Evolutionary conservation across 2,113 vertebrate genomes (phyloP).

Genomic region (Mormoops blainvillei): DNA sequence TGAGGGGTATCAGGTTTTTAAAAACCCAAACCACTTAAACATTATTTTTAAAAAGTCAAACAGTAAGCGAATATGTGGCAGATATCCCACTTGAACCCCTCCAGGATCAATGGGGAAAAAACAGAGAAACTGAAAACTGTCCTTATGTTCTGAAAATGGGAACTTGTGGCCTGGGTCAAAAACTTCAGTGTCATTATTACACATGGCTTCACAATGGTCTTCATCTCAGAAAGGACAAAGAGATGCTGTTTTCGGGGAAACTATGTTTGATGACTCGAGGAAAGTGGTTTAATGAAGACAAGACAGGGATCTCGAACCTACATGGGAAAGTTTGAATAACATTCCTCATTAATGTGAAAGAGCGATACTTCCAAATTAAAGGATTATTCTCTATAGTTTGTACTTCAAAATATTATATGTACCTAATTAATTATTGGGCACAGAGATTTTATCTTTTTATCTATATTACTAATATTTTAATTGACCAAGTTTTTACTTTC

Average conservation of each 20-base stretch:
- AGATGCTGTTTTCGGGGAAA: background rate
- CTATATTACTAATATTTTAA: background rate
- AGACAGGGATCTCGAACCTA: background rate
- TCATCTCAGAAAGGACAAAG: background rate
- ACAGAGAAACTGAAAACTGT: background rate
- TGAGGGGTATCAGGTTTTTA: background rate
- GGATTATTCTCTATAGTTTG: background rate
- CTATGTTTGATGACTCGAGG: background rate
- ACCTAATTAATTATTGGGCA: background rate
- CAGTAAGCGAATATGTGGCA: background rate
- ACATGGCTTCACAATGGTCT: background rate
- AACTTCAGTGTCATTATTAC: background rate
- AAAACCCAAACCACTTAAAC: background rate
- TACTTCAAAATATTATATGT: background rate
- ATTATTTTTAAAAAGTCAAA: background rate
- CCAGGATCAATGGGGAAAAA: background rate
- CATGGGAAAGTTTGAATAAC: background rate
- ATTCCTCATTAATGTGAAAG: background rate
- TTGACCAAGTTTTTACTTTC: background rate
- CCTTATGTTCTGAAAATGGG: background rate
- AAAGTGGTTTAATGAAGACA: background rate
- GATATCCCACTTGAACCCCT: background rate
- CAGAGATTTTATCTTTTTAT: background rate
- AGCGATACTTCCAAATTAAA: background rate
- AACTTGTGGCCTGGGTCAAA: background rate